phyloP scores from a whole-genome alignment of 2,888 invertebrate species.

The Lasioglossum pauxillum region DNA sequence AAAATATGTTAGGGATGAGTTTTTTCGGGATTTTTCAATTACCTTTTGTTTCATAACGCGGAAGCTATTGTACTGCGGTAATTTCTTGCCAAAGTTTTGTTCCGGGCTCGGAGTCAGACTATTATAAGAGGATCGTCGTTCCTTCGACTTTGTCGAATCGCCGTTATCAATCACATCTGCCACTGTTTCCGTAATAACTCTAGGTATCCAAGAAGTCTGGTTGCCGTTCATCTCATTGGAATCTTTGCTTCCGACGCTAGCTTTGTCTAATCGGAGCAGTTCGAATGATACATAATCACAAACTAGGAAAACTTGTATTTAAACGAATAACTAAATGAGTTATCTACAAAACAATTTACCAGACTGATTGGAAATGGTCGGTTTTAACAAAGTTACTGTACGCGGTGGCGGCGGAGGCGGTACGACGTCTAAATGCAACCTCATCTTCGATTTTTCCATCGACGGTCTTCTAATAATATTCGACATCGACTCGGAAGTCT shows the following conservation, averaged over 20 bases:
- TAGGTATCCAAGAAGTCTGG: slow-evolving; percentile 72
- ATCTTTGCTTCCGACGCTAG: slow-evolving; percentile 74
- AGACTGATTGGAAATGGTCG: slow-evolving; percentile 72
- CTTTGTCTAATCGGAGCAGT: slow-evolving; percentile 66
- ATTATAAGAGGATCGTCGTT: slow-evolving; percentile 75
- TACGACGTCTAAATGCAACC: slow-evolving; percentile 78
- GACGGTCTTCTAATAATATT: slow-evolving; percentile 78
- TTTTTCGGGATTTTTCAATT: not conserved
- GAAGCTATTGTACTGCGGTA: slow-evolving; percentile 82
- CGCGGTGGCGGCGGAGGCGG: slow-evolving; percentile 82
- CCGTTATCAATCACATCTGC: slow-evolving; percentile 65
- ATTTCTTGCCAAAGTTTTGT: slow-evolving; percentile 78
- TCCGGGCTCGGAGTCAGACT: slow-evolving; percentile 80
- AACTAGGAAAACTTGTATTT: too few relatives aligned
- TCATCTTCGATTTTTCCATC: slow-evolving; percentile 80
- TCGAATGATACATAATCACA: slow-evolving; percentile 12
- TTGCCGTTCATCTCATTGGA: slow-evolving; percentile 73
- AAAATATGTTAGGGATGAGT: not conserved
- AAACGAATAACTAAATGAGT: not conserved
- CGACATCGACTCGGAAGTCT: slow-evolving; percentile 63
- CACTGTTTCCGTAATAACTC: slow-evolving; percentile 65
- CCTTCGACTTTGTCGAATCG: slow-evolving; percentile 65
- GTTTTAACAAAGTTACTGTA: slow-evolving; percentile 80
- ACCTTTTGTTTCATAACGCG: slow-evolving; percentile 83
- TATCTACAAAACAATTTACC: slow-evolving; percentile 61